Percentiles rank a stretch among this genome's conserved stretches.
phyloP scores from a whole-genome alignment of 2,888 invertebrate genomes.

The Eledone cirrhosa region DNA sequence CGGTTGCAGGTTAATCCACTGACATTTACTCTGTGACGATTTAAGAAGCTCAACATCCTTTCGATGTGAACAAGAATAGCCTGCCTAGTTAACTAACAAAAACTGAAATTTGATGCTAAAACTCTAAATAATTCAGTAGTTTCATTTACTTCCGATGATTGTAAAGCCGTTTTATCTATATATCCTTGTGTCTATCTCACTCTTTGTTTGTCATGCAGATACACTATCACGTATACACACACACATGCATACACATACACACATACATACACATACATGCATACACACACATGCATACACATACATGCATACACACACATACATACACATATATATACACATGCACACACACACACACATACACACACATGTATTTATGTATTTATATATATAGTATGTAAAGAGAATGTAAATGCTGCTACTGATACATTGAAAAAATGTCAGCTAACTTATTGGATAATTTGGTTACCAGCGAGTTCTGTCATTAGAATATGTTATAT shows the following conservation, averaged over 20 bases:
- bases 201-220: too few relatives aligned
- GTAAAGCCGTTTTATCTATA: too few relatives aligned
- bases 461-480: background rate
- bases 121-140: too few relatives aligned
- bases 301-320: background rate
- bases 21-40: background rate
- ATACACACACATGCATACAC: background rate
- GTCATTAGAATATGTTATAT: too few relatives aligned
- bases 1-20: background rate
- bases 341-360: background rate
- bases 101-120: too few relatives aligned
- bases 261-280: background rate
- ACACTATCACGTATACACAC: background rate
- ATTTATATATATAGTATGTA: background rate
- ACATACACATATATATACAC: background rate
- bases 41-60: too few relatives aligned
- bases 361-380: background rate
- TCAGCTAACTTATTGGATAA: background rate
- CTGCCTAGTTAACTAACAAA: too few relatives aligned
- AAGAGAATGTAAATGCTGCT: background rate
- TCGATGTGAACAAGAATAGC: too few relatives aligned
- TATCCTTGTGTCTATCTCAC: too few relatives aligned
- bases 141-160: too few relatives aligned
- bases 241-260: background rate
- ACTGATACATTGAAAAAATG: background rate